Percentiles rank a stretch among this genome's conserved stretches.
These are phyloP conservation scores for Eulacestoma nigropectus DNA, from an alignment of 2,113 vertebrate species.

Conservation along the genomic window DNA sequence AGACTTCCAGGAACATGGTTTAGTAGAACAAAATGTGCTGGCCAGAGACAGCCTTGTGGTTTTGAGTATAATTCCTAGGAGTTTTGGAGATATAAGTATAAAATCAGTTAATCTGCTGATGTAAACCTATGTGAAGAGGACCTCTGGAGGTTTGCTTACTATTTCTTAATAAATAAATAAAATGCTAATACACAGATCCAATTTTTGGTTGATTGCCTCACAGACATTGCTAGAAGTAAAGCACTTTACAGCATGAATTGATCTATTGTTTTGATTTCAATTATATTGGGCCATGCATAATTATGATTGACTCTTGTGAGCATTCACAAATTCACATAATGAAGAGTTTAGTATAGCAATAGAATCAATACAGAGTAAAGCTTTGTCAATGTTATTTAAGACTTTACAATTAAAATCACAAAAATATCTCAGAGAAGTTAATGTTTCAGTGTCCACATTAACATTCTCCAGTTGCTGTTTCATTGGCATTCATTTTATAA, in stretches of 20 bases:
- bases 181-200: background rate
- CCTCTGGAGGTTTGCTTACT: background rate
- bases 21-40: background rate
- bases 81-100: background rate
- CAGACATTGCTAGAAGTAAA: conserved; percentile 31
- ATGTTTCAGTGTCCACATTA: background rate
- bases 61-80: background rate
- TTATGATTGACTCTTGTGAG: conserved; percentile 56
- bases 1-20: background rate
- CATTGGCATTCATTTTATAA: background rate
- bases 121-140: background rate
- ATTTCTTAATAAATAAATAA: conserved; percentile 20
- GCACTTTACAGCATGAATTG: background rate
- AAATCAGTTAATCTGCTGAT: background rate
- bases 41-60: background rate
- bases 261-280: conserved; percentile 58
- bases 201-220: conserved; percentile 37
- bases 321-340: conserved; percentile 54
- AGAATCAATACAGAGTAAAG: conserved; percentile 45
- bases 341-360: conserved; percentile 47
- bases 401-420: conserved; percentile 3
- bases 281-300: conserved; percentile 32
- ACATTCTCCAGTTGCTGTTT: background rate
- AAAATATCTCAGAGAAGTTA: conserved; percentile 29
- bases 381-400: conserved; percentile 45